A percentile compares a stretch with the other conserved stretches of the same genome.
Evolutionary conservation across 2,113 vertebrate genomes (phyloP).

Genomic region (Tachycineta bicolor): DNA sequence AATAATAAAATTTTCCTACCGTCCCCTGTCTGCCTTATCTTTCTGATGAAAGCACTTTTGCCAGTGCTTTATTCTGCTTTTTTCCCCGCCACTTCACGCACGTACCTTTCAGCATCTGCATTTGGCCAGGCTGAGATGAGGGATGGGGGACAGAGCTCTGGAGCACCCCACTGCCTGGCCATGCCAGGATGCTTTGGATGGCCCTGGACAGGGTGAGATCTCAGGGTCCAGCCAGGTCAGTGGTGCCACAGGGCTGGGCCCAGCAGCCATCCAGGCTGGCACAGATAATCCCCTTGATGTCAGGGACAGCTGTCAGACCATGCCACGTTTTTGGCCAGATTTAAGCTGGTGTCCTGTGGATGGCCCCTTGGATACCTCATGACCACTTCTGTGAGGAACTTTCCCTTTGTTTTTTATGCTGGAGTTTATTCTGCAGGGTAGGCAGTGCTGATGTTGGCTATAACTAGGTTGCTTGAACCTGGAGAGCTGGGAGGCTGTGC

Average conservation of each 20-base stretch:
- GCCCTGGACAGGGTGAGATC: accelerated
- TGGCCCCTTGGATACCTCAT: background rate
- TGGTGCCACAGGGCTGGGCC: accelerated
- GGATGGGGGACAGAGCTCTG: accelerated
- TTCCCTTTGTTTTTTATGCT: background rate
- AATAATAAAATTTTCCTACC: background rate
- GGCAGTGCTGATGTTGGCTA: background rate
- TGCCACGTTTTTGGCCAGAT: background rate
- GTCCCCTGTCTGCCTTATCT: background rate
- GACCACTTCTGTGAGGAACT: accelerated
- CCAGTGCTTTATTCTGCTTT: background rate
- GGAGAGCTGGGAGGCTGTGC: background rate
- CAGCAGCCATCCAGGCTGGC: background rate
- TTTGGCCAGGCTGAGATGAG: background rate
- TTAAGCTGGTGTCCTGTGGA: background rate
- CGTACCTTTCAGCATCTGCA: background rate
- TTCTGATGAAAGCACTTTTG: background rate
- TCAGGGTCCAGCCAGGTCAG: accelerated
- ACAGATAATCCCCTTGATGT: background rate
- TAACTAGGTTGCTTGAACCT: background rate
- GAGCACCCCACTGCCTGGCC: background rate
- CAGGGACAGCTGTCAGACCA: background rate
- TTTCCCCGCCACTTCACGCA: background rate
- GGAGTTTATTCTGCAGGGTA: background rate
- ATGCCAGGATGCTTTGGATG: background rate